These are phyloP conservation scores for Papilio polytes DNA, from an alignment of 1,140 invertebrate species.

Conservation along the genomic window DNA sequence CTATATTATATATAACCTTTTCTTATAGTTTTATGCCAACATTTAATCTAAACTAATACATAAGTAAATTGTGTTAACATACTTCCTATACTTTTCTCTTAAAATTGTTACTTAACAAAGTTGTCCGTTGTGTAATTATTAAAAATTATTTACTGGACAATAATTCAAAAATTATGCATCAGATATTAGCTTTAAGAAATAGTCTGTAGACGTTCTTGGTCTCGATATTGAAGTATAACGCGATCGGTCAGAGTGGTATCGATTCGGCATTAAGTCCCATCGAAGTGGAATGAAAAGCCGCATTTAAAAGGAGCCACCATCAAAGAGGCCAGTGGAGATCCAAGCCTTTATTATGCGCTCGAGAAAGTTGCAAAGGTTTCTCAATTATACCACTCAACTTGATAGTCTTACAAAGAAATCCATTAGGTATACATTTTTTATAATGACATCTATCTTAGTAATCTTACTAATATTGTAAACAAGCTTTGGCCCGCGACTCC, in stretches of 20 bases:
- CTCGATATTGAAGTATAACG: slow-evolving; percentile 31
- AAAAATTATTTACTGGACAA: too few relatives aligned
- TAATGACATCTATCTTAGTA: neutral
- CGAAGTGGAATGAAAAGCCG: slow-evolving; percentile 36
- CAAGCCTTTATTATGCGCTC: slow-evolving; percentile 28
- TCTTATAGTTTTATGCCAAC: neutral
- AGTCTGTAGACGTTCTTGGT: neutral
- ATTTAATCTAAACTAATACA: neutral
- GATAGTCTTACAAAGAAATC: slow-evolving; percentile 9
- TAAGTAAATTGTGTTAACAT: too few relatives aligned
- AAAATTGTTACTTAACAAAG: too few relatives aligned
- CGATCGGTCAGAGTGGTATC: slow-evolving; percentile 37
- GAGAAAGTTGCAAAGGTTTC: slow-evolving; percentile 12
- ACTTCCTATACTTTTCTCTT: too few relatives aligned
- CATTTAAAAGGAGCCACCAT: slow-evolving; percentile 29
- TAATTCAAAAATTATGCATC: too few relatives aligned
- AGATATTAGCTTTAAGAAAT: neutral
- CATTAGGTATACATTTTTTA: slow-evolving; percentile 1
- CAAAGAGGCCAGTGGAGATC: slow-evolving; percentile 27
- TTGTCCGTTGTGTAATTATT: too few relatives aligned
- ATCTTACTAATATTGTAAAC: neutral
- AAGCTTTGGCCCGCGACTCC: too few relatives aligned
- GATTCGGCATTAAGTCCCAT: slow-evolving; percentile 38
- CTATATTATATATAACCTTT: neutral
- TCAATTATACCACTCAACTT: slow-evolving; percentile 9